Evolutionary conservation across 2,797 vertebrate genomes (phyloP).

Genomic region (Perodicticus potto): DNA sequence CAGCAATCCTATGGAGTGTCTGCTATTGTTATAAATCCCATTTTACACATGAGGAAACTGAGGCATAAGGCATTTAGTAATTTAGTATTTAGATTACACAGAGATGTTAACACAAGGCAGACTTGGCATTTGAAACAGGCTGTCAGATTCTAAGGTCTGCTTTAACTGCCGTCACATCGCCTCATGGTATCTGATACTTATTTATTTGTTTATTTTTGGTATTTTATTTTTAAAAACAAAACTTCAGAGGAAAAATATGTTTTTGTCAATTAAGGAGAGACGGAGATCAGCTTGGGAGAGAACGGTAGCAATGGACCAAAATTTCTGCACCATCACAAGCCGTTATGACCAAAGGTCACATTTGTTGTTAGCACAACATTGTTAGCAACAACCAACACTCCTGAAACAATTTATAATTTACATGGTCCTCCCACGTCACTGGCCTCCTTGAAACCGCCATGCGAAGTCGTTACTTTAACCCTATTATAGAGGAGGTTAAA

Average conservation of each 20-base stretch:
- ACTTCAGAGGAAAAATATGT: not conserved
- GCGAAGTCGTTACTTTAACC: not conserved
- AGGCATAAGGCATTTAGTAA: not conserved
- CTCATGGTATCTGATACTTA: not conserved
- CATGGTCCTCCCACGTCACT: not conserved
- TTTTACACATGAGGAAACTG: conserved; percentile 1
- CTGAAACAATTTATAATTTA: not conserved
- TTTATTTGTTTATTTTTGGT: not conserved
- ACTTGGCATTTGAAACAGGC: not conserved
- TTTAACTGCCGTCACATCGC: not conserved
- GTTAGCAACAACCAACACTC: not conserved
- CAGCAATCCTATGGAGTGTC: not conserved
- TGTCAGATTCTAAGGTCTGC: not conserved
- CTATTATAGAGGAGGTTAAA: not conserved
- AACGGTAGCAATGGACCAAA: not conserved
- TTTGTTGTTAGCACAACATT: not conserved
- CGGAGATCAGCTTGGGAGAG: not conserved
- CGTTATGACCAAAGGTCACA: not conserved
- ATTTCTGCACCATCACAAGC: conserved; percentile 17
- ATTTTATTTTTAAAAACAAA: conserved; percentile 37
- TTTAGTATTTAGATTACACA: too few relatives aligned
- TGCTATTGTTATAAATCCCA: not conserved
- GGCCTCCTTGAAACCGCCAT: not conserved
- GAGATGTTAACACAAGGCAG: not conserved
- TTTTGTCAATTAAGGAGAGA: not conserved